Evolutionary conservation across 2,797 vertebrate species (phyloP), one percentile per base, ranked within the genome.

Genomic region (Bovichtus variegatus): DNA sequence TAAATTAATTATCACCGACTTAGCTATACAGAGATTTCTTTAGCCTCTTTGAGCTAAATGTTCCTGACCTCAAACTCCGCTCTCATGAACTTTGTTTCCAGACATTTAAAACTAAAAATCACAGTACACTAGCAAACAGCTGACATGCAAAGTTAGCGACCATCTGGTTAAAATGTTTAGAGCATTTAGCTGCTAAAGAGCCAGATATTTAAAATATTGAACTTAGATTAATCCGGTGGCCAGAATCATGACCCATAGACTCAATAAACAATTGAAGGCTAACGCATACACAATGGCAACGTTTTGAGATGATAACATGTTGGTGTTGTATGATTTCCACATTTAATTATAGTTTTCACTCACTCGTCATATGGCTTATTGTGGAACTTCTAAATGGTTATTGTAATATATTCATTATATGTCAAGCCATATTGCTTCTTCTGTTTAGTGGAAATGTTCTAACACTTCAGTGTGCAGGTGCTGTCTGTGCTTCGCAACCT

Each of bases 401-500:
- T 44, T 66, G 12, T 1, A 25, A 27, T 27, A 27, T 41, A 3
- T n/a, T n/a, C n/a, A n/a, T n/a, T n/a, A n/a, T n/a, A 43, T 6
- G 44, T 58, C 1, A 53, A 16, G n/a, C 41, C 15, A n/a, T 12
- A 13, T 40, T 63, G 23, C 19, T 44, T 51, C 16, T 54, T 58
- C 29, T 69, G 23, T 69, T 69, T 18, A 25, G 23, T 49, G 29
- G 8, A 15, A 12, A 4, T 54, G 53, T 40, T 44, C 4, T 38
- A 51, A 5, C 12, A 25, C 67, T 53, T 61, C 75, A 47, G 44
- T 38, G 49, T 53, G n/a, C 41, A 41, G 59, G 38, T 27, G 11
- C 55, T n/a, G 59, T 38, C 57, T n/a, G 66, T 53, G 46, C 25
- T 51, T 66, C 72, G 60, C 66, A 34, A 3, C 47, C 29, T 11